Percentiles rank a stretch among this genome's conserved stretches.
Conservation (phyloP, 2,797 vertebrate genomes). For the Clamator glandarius region DNA sequence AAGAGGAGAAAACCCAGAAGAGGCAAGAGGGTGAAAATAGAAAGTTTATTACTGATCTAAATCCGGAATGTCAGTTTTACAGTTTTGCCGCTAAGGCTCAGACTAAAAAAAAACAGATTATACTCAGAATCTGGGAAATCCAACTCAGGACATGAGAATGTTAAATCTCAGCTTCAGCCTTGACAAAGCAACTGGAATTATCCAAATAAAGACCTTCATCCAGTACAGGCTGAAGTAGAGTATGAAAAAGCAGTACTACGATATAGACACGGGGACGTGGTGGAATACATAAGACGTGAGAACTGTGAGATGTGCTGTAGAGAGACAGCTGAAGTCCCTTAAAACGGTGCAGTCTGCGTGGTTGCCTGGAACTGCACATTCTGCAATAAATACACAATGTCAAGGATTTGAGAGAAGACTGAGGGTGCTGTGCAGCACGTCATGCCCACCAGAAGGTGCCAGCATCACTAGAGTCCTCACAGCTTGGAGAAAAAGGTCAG, state of each 20-base stretch:
- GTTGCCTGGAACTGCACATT: background rate
- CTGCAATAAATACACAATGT: background rate
- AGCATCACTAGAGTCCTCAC: background rate
- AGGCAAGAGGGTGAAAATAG: background rate
- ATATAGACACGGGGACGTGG: background rate
- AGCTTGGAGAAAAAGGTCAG: background rate
- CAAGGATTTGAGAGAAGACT: background rate
- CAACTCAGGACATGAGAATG: background rate
- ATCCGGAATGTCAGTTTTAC: background rate
- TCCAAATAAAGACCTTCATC: background rate
- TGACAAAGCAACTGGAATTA: background rate
- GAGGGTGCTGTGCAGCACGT: background rate
- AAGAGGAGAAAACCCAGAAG: background rate
- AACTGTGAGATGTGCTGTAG: background rate
- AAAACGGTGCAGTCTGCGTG: background rate
- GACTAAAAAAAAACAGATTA: background rate
- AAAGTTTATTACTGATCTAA: background rate
- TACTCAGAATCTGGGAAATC: background rate
- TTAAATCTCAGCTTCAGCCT: background rate
- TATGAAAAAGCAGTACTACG: accelerated
- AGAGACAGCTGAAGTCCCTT: background rate
- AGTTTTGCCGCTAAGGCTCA: background rate
- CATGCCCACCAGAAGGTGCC: background rate
- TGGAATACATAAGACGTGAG: background rate
- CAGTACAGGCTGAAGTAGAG: background rate